Evolutionary conservation across 2,797 vertebrate species (phyloP).

Genomic region (Muscicapa striata): DNA sequence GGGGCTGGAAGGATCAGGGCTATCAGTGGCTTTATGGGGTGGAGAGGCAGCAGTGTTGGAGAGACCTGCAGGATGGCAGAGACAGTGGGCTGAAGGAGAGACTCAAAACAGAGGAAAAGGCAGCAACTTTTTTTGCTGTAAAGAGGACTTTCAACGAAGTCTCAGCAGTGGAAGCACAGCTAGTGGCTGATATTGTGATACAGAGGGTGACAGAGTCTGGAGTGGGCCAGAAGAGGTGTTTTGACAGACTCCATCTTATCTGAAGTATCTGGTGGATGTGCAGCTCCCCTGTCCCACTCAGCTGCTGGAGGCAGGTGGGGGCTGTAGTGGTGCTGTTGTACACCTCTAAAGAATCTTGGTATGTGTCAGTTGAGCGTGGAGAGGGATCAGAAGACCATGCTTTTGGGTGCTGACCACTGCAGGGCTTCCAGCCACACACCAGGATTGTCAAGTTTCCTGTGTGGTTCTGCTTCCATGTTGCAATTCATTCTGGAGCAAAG

Average conservation of each 20-base stretch:
- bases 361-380: neutral
- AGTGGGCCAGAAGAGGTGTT: neutral
- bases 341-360: neutral
- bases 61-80: fast-evolving
- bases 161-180: neutral
- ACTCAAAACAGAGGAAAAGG: neutral
- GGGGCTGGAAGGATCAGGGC: neutral
- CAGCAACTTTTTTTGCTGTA: neutral
- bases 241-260: fast-evolving
- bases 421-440: neutral
- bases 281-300: neutral
- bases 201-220: neutral
- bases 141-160: neutral
- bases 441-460: neutral
- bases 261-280: neutral
- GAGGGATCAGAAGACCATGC: neutral
- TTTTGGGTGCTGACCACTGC: neutral
- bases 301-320: neutral
- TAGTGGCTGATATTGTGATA: neutral
- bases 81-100: neutral
- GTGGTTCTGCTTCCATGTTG: neutral
- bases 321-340: neutral
- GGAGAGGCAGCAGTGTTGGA: neutral
- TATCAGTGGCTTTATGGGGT: neutral
- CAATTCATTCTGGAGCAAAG: neutral